Conservation (phyloP, 2,888 invertebrate genomes). For the Euphydryas editha region DNA sequence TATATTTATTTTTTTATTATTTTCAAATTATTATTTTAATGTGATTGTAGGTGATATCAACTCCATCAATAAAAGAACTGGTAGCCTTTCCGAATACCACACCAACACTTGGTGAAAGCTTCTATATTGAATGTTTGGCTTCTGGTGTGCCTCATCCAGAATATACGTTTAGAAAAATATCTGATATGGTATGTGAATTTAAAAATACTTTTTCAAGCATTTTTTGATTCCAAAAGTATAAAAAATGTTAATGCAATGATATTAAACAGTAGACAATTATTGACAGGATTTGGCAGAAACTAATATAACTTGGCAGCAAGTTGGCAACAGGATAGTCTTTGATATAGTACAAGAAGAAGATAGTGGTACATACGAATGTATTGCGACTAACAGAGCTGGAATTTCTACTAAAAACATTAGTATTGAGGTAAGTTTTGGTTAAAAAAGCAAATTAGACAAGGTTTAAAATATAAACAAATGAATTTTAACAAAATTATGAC, state of each 20-base stretch:
- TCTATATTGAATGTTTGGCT: conserved; percentile 63
- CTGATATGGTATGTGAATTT: conserved; percentile 35
- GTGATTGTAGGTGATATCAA: conserved; percentile 59
- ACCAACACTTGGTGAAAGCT: conserved; percentile 50
- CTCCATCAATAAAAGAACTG: conserved; percentile 58
- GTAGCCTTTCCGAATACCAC: conserved; percentile 51
- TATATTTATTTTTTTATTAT: no score
- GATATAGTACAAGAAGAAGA: conserved; percentile 55
- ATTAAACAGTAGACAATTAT: neutral
- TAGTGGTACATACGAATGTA: conserved; percentile 66
- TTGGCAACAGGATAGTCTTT: conserved; percentile 57
- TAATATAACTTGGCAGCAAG: conserved; percentile 53
- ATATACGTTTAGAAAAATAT: conserved; percentile 61
- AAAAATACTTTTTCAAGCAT: neutral
- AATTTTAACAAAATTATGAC: no score
- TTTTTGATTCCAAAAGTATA: no score
- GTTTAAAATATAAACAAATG: neutral
- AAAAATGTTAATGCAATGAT: neutral
- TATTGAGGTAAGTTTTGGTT: conserved; percentile 56
- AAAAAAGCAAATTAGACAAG: neutral
- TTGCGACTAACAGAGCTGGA: conserved; percentile 62
- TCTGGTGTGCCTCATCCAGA: conserved; percentile 62
- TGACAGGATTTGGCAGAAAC: conserved; percentile 8
- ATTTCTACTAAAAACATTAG: conserved; percentile 47
- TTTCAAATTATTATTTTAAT: no score